phyloP scores from a whole-genome alignment of 2,888 invertebrate genomes.

The Cylloceria caligata region DNA sequence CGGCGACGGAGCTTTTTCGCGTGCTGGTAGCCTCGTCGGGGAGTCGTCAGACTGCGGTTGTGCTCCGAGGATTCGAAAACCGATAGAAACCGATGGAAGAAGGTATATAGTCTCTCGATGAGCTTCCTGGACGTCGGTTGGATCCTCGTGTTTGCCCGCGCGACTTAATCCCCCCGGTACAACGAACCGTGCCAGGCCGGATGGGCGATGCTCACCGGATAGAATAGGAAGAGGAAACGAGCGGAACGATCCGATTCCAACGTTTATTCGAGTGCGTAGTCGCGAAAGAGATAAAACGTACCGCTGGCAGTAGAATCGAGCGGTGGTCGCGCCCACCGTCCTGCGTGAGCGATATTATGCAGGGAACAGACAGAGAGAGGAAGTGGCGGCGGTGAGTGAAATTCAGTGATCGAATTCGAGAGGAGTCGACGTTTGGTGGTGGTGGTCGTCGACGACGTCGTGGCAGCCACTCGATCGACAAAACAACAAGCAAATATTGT shows the following conservation, averaged over 20 bases:
- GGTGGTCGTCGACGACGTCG: too few relatives aligned
- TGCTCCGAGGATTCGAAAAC: conserved; percentile 83
- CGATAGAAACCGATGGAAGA: too few relatives aligned
- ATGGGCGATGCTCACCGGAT: conserved; percentile 69
- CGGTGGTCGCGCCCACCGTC: conserved; percentile 57
- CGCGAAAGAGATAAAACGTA: conserved; percentile 14
- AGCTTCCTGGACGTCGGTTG: conserved; percentile 49
- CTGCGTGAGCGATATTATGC: conserved; percentile 31
- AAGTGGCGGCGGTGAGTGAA: conserved; percentile 22
- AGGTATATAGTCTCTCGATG: conserved; percentile 51
- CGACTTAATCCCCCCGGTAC: conserved; percentile 61
- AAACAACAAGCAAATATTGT: not conserved
- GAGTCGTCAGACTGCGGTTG: conserved; percentile 83
- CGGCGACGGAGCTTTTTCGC: conserved; percentile 55
- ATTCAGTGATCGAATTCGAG: not conserved
- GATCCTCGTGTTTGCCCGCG: conserved; percentile 60
- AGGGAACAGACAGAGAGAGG: conserved; percentile 12
- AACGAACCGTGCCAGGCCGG: conserved; percentile 68
- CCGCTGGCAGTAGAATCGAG: conserved; percentile 26
- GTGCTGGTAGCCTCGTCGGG: conserved; percentile 49
- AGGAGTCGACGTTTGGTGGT: not conserved
- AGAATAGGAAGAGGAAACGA: conserved; percentile 71
- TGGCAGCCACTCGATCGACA: too few relatives aligned
- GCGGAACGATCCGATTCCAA: conserved; percentile 55
- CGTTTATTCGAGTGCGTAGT: conserved; percentile 4